A percentile compares a stretch with the other conserved stretches of the same genome.
Evolutionary conservation across 2,113 vertebrate species (phyloP).

Genomic region (Corynorhinus townsendii): DNA sequence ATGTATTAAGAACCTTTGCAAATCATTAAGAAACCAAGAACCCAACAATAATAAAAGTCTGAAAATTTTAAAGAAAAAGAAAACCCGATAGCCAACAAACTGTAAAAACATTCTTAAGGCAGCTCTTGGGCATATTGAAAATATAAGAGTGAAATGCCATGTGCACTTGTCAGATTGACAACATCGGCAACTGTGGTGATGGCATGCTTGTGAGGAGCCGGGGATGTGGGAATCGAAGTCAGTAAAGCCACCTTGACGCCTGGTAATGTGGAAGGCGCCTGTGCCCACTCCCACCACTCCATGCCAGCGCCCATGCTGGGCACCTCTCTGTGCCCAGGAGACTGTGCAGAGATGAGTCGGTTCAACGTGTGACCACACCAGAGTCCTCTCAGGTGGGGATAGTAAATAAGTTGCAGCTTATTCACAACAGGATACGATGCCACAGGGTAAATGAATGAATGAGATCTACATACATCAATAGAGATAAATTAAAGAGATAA

Average conservation of each 20-base stretch:
- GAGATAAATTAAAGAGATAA: not conserved
- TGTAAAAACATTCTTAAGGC: not conserved
- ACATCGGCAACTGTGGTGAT: not conserved
- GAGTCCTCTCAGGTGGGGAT: not conserved
- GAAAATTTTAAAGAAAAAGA: not conserved
- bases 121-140: not conserved
- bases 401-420: not conserved
- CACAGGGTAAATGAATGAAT: not conserved
- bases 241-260: not conserved
- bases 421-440: not conserved
- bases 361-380: no score
- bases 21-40: not conserved
- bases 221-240: no score
- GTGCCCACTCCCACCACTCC: not conserved
- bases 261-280: not conserved
- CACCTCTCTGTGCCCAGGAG: no score
- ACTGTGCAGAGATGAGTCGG: not conserved
- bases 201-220: not conserved
- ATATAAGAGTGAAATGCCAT: not conserved
- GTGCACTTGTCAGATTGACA: not conserved
- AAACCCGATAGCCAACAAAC: not conserved
- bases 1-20: not conserved
- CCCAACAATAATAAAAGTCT: not conserved
- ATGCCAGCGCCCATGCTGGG: no score
- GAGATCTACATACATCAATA: not conserved